Evolutionary conservation across 2,113 vertebrate species (phyloP), one percentile per base, ranked within the genome.

Genomic region (Penelope pileata): DNA sequence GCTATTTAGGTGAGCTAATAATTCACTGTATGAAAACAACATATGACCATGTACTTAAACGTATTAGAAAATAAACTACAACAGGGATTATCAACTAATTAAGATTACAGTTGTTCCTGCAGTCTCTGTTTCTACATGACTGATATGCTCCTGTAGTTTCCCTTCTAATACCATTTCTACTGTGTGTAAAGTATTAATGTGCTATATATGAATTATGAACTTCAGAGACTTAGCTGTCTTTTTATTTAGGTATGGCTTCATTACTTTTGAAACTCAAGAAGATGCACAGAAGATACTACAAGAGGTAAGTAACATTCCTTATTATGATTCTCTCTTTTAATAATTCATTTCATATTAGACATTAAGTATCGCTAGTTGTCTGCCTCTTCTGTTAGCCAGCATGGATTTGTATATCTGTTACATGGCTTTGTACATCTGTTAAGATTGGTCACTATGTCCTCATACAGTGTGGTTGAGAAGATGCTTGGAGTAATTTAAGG

Each of bases 261-360:
- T 99, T 91, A 99, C 98, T 42, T 99, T 99, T 96, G 98, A 99
- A 97, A 98, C 97, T 45, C 95, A 98, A 80, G 98, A 99, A 96
- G 99, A 99, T 90, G 98, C 98, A 23, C 97, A 98, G 96, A 99
- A 98, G 96, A 97, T 99, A 94, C 97, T 99, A 68, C 97, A 98
- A 88, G 97, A 98, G 94, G 99, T 99, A 96, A 98, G 98, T 95
- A 24, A 7, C 18, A 45, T 22, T 74, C 32, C 26, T n/a, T 2
- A 1, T 47, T 78, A 48, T 10, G 19, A 23, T 88, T 59, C 9
- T 62, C 13, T 68, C n/a, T 10, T 73, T 53, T 54, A 69, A 38
- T n/a, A 36, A 8, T 68, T 64, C 0, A 10, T 78, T 88, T 89
- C 1, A 0, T 48, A 7, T 26, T 68, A 21, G 64, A 26, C 9